A percentile compares a stretch with the other conserved stretches of the same genome.
phyloP scores from a whole-genome alignment of 2,113 vertebrate species.

The Anolis sagrei region DNA sequence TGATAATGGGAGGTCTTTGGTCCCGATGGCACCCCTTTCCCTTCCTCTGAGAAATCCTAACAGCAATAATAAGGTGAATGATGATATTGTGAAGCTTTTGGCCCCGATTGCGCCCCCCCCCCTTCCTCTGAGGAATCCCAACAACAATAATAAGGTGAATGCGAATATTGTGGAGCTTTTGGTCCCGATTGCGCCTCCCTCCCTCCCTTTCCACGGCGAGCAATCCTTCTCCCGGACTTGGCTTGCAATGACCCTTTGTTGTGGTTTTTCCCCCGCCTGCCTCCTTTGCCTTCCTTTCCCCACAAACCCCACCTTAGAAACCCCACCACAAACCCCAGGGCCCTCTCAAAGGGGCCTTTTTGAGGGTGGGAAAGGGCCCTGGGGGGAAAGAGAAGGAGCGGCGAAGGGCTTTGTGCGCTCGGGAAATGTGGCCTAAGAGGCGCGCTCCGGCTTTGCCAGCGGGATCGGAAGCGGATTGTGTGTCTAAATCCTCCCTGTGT shows the following conservation, averaged over 20 bases:
- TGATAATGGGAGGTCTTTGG: background rate
- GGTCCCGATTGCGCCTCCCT: too few relatives aligned
- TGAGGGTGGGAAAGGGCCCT: background rate
- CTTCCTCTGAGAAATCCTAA: background rate
- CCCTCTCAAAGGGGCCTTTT: too few relatives aligned
- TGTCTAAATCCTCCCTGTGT: background rate
- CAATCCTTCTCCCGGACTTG: background rate
- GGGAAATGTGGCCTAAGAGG: constrained; percentile 16
- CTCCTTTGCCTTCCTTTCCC: background rate
- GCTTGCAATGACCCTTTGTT: constrained; percentile 24
- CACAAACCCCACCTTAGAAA: background rate
- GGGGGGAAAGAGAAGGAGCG: background rate
- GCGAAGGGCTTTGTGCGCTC: constrained; percentile 14
- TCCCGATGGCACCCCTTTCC: too few relatives aligned
- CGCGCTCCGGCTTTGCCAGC: constrained; percentile 21
- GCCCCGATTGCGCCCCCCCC: too few relatives aligned
- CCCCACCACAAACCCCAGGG: too few relatives aligned
- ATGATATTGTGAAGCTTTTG: background rate
- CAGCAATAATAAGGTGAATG: too few relatives aligned
- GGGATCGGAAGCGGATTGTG: background rate
- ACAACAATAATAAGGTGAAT: too few relatives aligned
- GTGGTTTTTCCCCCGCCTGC: background rate
- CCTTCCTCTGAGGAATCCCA: background rate
- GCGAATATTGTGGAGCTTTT: too few relatives aligned
- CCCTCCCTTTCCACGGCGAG: too few relatives aligned